Evolutionary conservation across 2,888 invertebrate species (phyloP).

Genomic region (Rotaria sp.): DNA sequence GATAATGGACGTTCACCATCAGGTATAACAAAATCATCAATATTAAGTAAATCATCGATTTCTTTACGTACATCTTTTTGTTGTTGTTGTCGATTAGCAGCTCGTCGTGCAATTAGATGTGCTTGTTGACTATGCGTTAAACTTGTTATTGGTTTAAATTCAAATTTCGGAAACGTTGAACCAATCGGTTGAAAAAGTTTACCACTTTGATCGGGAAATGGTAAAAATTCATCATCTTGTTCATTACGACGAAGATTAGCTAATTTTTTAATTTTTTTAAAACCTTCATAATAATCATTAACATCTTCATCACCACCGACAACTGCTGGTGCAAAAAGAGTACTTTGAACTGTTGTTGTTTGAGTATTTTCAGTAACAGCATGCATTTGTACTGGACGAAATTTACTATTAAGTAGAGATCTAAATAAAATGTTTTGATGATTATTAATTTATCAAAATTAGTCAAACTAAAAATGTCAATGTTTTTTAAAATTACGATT

Average conservation of each 20-base stretch:
- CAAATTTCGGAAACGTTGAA: not conserved
- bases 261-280: conserved; percentile 19
- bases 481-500: too few relatives aligned
- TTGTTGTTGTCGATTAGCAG: not conserved
- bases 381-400: conserved; percentile 16
- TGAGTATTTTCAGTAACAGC: not conserved
- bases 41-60: conserved; percentile 2
- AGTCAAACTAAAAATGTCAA: too few relatives aligned
- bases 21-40: not conserved
- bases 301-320: conserved; percentile 22
- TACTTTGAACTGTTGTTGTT: not conserved
- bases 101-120: not conserved
- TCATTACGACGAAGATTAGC: not conserved
- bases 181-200: not conserved
- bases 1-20: not conserved
- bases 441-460: too few relatives aligned
- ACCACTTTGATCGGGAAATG: not conserved
- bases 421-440: not conserved
- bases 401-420: not conserved
- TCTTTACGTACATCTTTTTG: conserved; percentile 11
- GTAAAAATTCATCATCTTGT: conserved; percentile 2
- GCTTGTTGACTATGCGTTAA: not conserved
- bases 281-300: conserved; percentile 26
- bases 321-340: not conserved
- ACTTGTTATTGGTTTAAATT: conserved; percentile 22